Evolutionary conservation across 2,888 invertebrate genomes (phyloP).

Genomic region (Notodonta ziczac): DNA sequence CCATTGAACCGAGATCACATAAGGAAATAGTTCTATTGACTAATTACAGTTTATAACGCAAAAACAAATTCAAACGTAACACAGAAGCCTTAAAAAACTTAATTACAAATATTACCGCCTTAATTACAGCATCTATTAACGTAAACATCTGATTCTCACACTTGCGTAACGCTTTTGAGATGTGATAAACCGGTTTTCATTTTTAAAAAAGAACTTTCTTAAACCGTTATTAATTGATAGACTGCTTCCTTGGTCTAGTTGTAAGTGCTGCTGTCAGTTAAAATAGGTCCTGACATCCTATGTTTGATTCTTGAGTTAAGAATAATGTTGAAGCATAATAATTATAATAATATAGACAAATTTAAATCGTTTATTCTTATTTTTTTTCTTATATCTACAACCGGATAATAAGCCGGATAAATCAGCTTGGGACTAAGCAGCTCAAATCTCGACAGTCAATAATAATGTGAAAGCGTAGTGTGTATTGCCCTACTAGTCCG

Average conservation of each 20-base stretch:
- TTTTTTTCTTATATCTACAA: too few relatives aligned
- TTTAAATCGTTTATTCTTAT: too few relatives aligned
- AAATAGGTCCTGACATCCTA: background rate
- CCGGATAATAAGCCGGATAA: too few relatives aligned
- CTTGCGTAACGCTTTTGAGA: background rate
- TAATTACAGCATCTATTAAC: background rate
- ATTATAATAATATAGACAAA: too few relatives aligned
- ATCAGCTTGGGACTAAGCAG: too few relatives aligned
- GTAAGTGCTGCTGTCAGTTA: background rate
- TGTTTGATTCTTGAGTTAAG: background rate
- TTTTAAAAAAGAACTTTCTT: slow-evolving; percentile 13
- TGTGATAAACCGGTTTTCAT: slow-evolving; percentile 2
- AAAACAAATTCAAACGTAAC: slow-evolving; percentile 11
- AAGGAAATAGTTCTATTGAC: background rate
- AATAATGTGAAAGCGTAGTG: too few relatives aligned
- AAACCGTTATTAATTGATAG: slow-evolving; percentile 54
- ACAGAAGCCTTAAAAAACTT: slow-evolving; percentile 7
- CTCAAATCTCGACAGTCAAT: too few relatives aligned
- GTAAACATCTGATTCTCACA: slow-evolving; percentile 1
- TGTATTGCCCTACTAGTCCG: too few relatives aligned
- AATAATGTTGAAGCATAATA: background rate
- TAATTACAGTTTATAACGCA: slow-evolving; percentile 4
- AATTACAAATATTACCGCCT: background rate
- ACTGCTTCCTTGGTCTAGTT: slow-evolving; percentile 30
- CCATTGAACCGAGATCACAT: background rate